Evolutionary conservation across 1,140 invertebrate species (phyloP), one percentile per base, ranked within the genome.

Genomic region (Aplysia californica): DNA sequence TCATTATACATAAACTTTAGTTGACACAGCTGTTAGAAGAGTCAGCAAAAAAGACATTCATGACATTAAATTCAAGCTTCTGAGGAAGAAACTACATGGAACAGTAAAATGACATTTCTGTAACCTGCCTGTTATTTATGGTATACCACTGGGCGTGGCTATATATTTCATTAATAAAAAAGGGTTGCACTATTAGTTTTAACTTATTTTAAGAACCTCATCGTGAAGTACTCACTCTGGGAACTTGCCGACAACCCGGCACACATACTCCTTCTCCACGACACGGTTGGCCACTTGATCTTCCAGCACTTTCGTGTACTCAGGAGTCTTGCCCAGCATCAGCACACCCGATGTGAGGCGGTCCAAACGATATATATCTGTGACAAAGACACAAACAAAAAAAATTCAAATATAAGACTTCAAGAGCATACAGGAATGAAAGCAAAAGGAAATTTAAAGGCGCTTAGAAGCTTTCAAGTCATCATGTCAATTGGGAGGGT

Each of bases 211-310:
- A n/a, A n/a, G n/a, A n/a, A n/a, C n/a, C n/a, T n/a, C n/a, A n/a
- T n/a, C n/a, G n/a, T n/a, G n/a, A n/a, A n/a, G n/a, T n/a, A 84
- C 95, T 92, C 93, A 98, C 95, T 96, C 94, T 15, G 98, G 98
- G 91, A 99, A 99, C 86, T 95, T 93, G 65, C 98, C 98, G 80
- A 97, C 96, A 0, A 99, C 98, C 80, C 96, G 92, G 90, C 97
- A 98, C 0, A 99, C 94, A 90, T 99, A 99, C 88, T 98, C 96
- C 89, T 99, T 99, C 83, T 94, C 93, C 2, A 99, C 96, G 87
- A 96, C 92, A 84, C 96, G 91, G 86, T 97, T 95, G 80, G 95
- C 92, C 76, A 99, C 97, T 90, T 98, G 96, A 20, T 83, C 80
- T 55, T 84, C 83, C 56, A 86, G 69, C 61, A 84, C 69, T 23